A percentile compares a stretch with the other conserved stretches of the same genome.
phyloP scores from a whole-genome alignment of 2,113 vertebrate species.

The western clawed frog (Xenopus tropicalis) region UCB_Xtro_10.0 CM004446.2:35982501-35983000 shows the following conservation, averaged over 20 bases:
- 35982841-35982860: not conserved
- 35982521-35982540: too few species aligned
- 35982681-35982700: not conserved
- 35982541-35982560: too few species aligned
- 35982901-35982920: not conserved
- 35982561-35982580: too few species aligned
- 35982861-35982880: not conserved
- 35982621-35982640: too few species aligned
- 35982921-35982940: not conserved
- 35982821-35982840: constrained; percentile 17
- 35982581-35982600: too few species aligned
- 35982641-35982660: too few species aligned
- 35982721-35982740: constrained; percentile 30
- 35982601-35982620: too few species aligned
- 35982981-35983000: not conserved
- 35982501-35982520: too few species aligned
- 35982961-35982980: not conserved
- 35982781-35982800: constrained; percentile 35
- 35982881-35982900: not conserved
- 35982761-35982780: constrained; percentile 36
- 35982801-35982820: constrained; percentile 38
- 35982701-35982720: constrained; percentile 18
- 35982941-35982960: not conserved
- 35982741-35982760: constrained; percentile 21
- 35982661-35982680: not conserved